Evolutionary conservation across 2,797 vertebrate genomes (phyloP), one percentile per base, ranked within the genome.

Genomic region (Rhodeus uyekii): DNA sequence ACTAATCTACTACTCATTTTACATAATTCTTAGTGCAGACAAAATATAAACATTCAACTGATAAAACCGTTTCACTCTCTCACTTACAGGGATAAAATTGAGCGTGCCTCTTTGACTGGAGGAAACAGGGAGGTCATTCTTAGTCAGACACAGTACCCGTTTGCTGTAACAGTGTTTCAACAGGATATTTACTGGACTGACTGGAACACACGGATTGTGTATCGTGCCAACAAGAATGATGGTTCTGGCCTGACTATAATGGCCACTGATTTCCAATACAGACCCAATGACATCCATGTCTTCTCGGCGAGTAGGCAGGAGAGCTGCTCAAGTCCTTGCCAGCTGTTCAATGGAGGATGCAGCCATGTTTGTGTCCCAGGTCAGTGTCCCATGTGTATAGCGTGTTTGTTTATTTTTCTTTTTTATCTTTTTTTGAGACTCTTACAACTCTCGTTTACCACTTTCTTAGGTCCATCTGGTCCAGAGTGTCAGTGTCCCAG

Each of bases 181-280:
- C 96, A 98, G 88, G 95, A 97, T 83, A 94, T 99, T 86, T 99
- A 96, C 90, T 98, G 97, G 97, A 98, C 96, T 0, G 96, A 97
- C 90, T 96, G 95, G 95, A 94, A 90, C 61, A 94, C 95, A n/a
- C 91, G 83, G 84, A 93, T 86, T 24, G 87, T 98, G 88, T 97
- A 96, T 73, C 92, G 96, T 84, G 97, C 96, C 58, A 95, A 94
- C 86, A 98, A 97, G 85, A 94, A 97, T 0, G 97, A 98, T 19
- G 97, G 97, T 24, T 96, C 97, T 60, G 94, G 92, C 71, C 91
- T 95, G 64, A 85, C 88, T 0, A 92, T 95, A 44, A 90, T 99
- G 89, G 91, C 92, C 19, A 91, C 87, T 55, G 93, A 92, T 82
- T 87, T 98, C 78, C 91, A 94, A 68, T 90, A 92, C 87, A 91